A percentile compares a stretch with the other conserved stretches of the same genome.
Evolutionary conservation across 2,888 invertebrate genomes (phyloP).

Genomic region (Calameuta pallipes): DNA sequence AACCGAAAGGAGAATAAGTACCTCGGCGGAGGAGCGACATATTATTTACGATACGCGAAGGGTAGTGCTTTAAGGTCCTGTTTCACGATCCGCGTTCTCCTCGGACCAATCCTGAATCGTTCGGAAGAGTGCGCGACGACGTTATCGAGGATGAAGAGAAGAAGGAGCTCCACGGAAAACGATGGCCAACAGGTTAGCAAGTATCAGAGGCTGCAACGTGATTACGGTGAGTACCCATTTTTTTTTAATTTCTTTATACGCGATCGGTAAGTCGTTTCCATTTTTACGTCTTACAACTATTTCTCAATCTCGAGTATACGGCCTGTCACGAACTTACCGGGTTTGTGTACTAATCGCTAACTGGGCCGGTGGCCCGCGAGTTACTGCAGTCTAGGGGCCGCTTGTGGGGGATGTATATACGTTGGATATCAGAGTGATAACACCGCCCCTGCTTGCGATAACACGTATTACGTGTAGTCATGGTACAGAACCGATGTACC

Average conservation of each 20-base stretch:
- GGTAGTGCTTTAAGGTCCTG: background rate
- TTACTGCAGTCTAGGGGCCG: conserved; percentile 53
- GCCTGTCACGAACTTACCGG: background rate
- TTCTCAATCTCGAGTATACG: conserved; percentile 4
- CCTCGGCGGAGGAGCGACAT: background rate
- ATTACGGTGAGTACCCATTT: conserved; percentile 44
- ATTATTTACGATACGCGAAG: background rate
- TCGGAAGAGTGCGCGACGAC: background rate
- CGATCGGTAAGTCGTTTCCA: background rate
- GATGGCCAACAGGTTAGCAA: conserved; percentile 29
- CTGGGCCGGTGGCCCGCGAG: conserved; percentile 56
- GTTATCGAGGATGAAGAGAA: conserved; percentile 39
- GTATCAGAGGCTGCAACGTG: conserved; percentile 34
- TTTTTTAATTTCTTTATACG: conserved; percentile 1
- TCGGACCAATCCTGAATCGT: background rate
- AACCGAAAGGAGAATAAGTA: background rate
- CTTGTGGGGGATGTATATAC: conserved; percentile 54
- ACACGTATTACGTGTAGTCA: conserved; percentile 21
- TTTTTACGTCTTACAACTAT: background rate
- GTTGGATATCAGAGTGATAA: conserved; percentile 61
- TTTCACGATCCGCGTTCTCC: background rate
- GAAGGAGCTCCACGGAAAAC: conserved; percentile 34
- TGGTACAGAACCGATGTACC: background rate
- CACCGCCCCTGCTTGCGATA: conserved; percentile 51
- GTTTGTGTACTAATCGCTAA: conserved; percentile 17